Evolutionary conservation across 2,113 vertebrate species (phyloP).

Genomic region (human): DNA sequence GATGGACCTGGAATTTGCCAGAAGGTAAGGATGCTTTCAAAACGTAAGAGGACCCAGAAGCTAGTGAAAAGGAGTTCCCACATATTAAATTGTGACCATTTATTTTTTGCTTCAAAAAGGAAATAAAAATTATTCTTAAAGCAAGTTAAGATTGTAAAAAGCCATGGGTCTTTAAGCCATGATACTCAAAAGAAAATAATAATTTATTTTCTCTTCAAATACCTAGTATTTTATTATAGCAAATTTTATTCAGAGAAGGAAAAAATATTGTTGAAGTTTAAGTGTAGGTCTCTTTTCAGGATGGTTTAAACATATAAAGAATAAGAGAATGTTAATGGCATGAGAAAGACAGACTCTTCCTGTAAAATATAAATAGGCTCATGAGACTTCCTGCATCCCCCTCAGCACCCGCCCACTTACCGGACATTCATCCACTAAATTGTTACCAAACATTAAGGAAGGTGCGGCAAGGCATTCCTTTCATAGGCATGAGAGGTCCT

Average conservation of each 20-base stretch:
- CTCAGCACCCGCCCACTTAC: constrained; percentile 45
- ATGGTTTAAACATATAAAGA: not conserved
- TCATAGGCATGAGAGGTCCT: not conserved
- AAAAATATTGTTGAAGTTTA: constrained; percentile 32
- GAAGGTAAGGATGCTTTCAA: constrained; percentile 4
- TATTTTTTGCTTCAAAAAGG: constrained; percentile 26
- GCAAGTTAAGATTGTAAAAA: constrained; percentile 44
- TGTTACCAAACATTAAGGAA: constrained; percentile 8
- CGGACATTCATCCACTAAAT: constrained; percentile 41
- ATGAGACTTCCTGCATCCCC: constrained; percentile 50
- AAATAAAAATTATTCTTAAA: constrained; percentile 43
- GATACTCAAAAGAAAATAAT: constrained; percentile 17
- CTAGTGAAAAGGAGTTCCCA: not conserved
- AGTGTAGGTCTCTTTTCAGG: not conserved
- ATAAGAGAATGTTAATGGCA: constrained; percentile 1
- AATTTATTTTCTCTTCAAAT: constrained; percentile 33
- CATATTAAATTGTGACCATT: not conserved
- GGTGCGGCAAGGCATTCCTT: not conserved
- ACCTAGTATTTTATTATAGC: constrained; percentile 35
- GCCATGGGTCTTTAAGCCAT: not conserved
- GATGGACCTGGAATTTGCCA: constrained; percentile 1
- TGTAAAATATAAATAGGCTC: constrained; percentile 57
- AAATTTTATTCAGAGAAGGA: constrained; percentile 34
- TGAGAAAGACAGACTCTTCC: constrained; percentile 49
- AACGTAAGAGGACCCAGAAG: not conserved